Base-by-base conservation (phyloP, 1,140 invertebrate genomes). In the Thaumatotibia leucotreta region DNA sequence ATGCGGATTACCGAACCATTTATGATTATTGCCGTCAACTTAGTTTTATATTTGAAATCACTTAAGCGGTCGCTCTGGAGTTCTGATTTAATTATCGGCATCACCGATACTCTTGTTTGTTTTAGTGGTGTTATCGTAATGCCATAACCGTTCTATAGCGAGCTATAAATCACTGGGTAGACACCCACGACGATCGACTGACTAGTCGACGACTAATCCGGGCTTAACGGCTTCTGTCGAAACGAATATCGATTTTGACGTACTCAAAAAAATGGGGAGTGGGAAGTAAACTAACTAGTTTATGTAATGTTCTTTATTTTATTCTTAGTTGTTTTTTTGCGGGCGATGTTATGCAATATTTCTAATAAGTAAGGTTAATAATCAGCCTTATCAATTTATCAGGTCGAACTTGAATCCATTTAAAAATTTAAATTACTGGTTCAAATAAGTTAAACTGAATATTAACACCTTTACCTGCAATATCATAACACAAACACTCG, bases 151-250 rank as follows among this genome's bases (percentile, higher is more conserved):
- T 68, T 63, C 33, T 65, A 65, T 74, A 75, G 67, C 31, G 63
- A 61, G 68, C 75, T 75, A 78, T 88, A 82, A 85, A 84, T 81
- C 80, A 80, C 31, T 61, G 72, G 39, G 52, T 24, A 84, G 81
- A 84, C 83, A 88, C 82, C 81, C 82, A 83, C 83, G 82, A 79
- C 63, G 76, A 52, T 52, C 61, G 45, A 67, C 64, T 69, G 58
- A 69, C 70, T 70, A 77, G 50, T 77, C 70, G 77, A 69, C 66
- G 64, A 66, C 69, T 82, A 79, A 80, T 81, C 79, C 75, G 64
- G 70, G 71, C 74, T 78, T 82, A 81, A 75, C 73, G 70, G 74
- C 75, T 81, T 64, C 73, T 73, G 74, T 79, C 75, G 72, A 65
- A 68, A 73, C 71, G 70, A 74, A 67, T 75, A 74, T 72, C 69